Evolutionary conservation across 2,888 invertebrate species (phyloP).

Genomic region (Loripinus fragilis): DNA sequence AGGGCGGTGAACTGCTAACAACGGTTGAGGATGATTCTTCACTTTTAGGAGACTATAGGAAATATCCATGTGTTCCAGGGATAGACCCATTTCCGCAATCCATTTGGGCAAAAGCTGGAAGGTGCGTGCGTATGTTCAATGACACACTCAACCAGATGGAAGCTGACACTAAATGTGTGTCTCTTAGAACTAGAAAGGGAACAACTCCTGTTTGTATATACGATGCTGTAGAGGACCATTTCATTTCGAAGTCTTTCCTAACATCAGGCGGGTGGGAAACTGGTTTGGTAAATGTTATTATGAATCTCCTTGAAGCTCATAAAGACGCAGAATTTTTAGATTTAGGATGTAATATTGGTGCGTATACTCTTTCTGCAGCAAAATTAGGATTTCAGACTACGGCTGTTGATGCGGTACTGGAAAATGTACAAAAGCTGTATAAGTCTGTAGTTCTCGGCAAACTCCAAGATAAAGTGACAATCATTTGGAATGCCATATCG

Average conservation of each 20-base stretch:
- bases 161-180: background rate
- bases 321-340: conserved; percentile 37
- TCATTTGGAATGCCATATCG: conserved; percentile 57
- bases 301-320: conserved; percentile 6
- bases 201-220: conserved; percentile 46
- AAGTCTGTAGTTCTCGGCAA: conserved; percentile 43
- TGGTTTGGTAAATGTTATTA: conserved; percentile 26
- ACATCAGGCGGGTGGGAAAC: conserved; percentile 38
- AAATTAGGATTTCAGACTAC: conserved; percentile 26
- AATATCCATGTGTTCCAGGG: conserved; percentile 9
- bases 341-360: conserved; percentile 48
- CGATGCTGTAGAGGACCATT: conserved; percentile 24
- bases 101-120: background rate
- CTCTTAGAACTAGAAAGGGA: background rate
- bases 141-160: background rate
- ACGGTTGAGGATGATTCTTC: too few relatives aligned
- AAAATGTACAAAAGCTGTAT: conserved; percentile 31
- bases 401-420: conserved; percentile 40
- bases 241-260: conserved; percentile 25
- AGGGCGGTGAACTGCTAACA: too few relatives aligned
- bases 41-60: background rate
- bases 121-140: conserved; percentile 18
- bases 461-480: conserved; percentile 31
- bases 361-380: conserved; percentile 39
- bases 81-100: background rate